A percentile compares a stretch with the other conserved stretches of the same genome.
phyloP scores from a whole-genome alignment of 2,797 vertebrate species.

The Gymnoscopelus microlampas region DNA sequence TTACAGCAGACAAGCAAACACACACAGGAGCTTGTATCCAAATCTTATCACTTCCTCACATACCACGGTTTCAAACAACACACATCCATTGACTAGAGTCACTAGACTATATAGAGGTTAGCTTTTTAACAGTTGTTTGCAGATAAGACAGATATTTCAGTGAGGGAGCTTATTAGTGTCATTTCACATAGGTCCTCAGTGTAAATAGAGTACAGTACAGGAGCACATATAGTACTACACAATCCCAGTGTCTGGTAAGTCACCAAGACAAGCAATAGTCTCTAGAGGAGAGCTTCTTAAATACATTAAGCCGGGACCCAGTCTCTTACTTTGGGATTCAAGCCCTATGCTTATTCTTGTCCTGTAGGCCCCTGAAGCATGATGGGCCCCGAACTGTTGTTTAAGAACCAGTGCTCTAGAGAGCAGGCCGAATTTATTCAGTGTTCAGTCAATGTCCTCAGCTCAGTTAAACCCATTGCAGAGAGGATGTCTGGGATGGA shows the following conservation, averaged over 20 bases:
- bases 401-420: constrained; percentile 21
- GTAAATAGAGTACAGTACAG: constrained; percentile 45
- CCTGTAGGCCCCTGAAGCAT: background rate
- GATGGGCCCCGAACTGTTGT: background rate
- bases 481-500: constrained; percentile 2
- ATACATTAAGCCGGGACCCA: constrained; percentile 29
- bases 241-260: constrained; percentile 38
- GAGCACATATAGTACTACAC: constrained; percentile 40
- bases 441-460: constrained; percentile 32
- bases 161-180: constrained; percentile 48
- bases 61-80: constrained; percentile 84
- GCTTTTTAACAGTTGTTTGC: constrained; percentile 76
- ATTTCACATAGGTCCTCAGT: constrained; percentile 61
- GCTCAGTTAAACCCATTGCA: background rate
- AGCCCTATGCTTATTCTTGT: background rate
- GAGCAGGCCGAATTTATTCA: constrained; percentile 15
- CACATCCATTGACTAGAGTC: constrained; percentile 83
- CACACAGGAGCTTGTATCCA: constrained; percentile 83
- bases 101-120: constrained; percentile 83
- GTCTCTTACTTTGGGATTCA: background rate
- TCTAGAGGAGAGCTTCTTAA: constrained; percentile 35
- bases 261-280: constrained; percentile 43
- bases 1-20: constrained; percentile 94
- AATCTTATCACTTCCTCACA: constrained; percentile 82
- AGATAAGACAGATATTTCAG: constrained; percentile 54